Percentiles rank a stretch among this genome's conserved stretches.
These are phyloP conservation scores for Cacoxenus indagator DNA, from an alignment of 2,888 invertebrate genomes.

Conservation along the genomic window DNA sequence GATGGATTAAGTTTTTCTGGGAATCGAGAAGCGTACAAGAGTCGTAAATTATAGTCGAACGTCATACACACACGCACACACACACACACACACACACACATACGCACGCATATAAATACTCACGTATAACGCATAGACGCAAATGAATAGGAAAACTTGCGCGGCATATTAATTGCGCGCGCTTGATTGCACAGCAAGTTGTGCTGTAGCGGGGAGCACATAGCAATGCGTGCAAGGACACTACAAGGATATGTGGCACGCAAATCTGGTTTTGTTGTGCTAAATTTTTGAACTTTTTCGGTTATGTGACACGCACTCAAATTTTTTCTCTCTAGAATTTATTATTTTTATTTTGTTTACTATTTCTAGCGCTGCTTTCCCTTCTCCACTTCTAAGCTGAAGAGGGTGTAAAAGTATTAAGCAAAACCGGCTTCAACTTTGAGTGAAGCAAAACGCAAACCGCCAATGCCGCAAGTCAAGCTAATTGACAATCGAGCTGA, in stretches of 20 bases:
- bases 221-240: background rate
- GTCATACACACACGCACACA: background rate
- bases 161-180: slow-evolving; percentile 51
- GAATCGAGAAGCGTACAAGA: slow-evolving; percentile 29
- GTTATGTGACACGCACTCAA: no score
- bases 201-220: background rate
- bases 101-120: background rate
- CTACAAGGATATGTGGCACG: slow-evolving; percentile 31
- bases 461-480: background rate
- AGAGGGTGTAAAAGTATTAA: slow-evolving; percentile 15
- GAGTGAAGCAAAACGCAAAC: background rate
- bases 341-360: no score
- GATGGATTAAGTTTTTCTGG: slow-evolving; percentile 51
- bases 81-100: slow-evolving; percentile 3
- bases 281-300: slow-evolving; percentile 28
- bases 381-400: background rate
- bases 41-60: slow-evolving; percentile 44
- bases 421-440: background rate
- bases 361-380: slow-evolving; percentile 13
- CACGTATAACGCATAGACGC: slow-evolving; percentile 13
- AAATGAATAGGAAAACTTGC: slow-evolving; percentile 47
- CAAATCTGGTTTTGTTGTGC: slow-evolving; percentile 34
- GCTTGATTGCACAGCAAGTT: slow-evolving; percentile 6
- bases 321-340: no score
- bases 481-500: background rate